Percentiles rank a stretch among this genome's conserved stretches.
phyloP scores from a whole-genome alignment of 2,888 invertebrate species.

The Pandemis heparana region DNA sequence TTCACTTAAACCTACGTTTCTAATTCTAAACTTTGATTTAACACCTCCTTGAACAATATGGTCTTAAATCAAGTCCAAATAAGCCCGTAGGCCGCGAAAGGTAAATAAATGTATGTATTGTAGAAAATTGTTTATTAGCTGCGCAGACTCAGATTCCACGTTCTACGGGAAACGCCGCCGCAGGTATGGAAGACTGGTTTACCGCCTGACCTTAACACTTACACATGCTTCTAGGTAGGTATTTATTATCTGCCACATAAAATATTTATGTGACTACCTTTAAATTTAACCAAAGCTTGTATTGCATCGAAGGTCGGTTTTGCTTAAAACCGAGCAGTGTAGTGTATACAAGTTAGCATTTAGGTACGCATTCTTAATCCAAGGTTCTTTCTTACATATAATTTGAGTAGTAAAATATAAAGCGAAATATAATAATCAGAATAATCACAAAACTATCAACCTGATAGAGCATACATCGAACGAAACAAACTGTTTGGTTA shows the following conservation, averaged over 20 bases:
- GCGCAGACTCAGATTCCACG: conserved; percentile 13
- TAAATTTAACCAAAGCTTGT: no score
- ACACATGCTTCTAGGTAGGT: neutral
- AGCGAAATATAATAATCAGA: no score
- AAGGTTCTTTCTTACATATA: no score
- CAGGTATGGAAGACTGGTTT: conserved; percentile 18
- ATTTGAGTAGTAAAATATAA: no score
- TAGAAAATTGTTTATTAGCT: conserved; percentile 24
- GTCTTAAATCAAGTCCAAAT: conserved; percentile 8
- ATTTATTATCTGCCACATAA: no score
- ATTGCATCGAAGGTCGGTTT: no score
- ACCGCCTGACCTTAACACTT: conserved; percentile 12
- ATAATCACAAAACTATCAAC: neutral
- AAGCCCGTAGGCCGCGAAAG: conserved; percentile 19
- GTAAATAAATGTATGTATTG: conserved; percentile 13
- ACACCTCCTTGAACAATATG: neutral
- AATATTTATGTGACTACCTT: no score
- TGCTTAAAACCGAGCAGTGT: no score
- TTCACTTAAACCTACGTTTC: neutral
- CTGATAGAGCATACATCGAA: neutral
- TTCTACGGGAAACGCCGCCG: conserved; percentile 18
- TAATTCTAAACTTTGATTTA: neutral
- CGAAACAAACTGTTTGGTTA: neutral
- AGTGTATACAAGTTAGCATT: no score
- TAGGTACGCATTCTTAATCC: no score